These are phyloP conservation scores for Pleuronectes platessa DNA, from an alignment of 2,113 vertebrate genomes.

Conservation along the genomic window DNA sequence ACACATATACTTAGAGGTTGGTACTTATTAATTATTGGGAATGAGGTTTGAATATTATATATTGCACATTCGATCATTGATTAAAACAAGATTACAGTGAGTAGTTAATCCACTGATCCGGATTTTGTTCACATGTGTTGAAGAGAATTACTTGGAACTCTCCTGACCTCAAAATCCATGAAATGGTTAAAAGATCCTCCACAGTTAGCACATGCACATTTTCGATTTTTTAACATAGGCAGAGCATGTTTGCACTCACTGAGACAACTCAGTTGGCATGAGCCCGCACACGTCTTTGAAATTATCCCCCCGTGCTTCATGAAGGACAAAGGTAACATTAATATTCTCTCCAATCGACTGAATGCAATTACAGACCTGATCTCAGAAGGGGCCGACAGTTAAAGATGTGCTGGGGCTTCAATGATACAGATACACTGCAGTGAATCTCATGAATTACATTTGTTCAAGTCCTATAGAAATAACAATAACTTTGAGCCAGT, in stretches of 20 bases:
- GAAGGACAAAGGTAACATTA: conserved; percentile 26
- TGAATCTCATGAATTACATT: conserved; percentile 11
- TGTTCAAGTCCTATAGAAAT: conserved; percentile 11
- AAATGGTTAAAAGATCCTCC: conserved; percentile 9
- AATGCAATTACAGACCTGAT: conserved; percentile 8
- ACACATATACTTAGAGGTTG: too few relatives aligned
- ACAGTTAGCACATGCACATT: not conserved
- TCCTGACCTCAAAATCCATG: not conserved
- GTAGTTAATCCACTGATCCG: too few relatives aligned
- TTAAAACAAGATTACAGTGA: too few relatives aligned
- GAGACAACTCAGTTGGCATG: conserved; percentile 11
- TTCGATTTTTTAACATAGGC: conserved; percentile 10
- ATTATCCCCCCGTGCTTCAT: not conserved
- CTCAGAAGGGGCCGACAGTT: not conserved
- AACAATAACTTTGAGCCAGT: not conserved
- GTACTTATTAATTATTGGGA: too few relatives aligned
- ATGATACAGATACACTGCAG: conserved; percentile 4
- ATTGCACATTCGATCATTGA: too few relatives aligned
- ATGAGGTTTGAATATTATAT: too few relatives aligned
- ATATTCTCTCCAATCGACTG: conserved; percentile 13
- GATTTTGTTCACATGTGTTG: not conserved
- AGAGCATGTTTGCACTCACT: conserved; percentile 22
- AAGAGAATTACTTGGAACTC: not conserved
- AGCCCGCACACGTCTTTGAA: conserved; percentile 1
- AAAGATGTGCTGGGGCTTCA: not conserved